These are phyloP conservation scores for Callaeas wilsoni DNA, from an alignment of 2,113 vertebrate species.

Conservation along the genomic window DNA sequence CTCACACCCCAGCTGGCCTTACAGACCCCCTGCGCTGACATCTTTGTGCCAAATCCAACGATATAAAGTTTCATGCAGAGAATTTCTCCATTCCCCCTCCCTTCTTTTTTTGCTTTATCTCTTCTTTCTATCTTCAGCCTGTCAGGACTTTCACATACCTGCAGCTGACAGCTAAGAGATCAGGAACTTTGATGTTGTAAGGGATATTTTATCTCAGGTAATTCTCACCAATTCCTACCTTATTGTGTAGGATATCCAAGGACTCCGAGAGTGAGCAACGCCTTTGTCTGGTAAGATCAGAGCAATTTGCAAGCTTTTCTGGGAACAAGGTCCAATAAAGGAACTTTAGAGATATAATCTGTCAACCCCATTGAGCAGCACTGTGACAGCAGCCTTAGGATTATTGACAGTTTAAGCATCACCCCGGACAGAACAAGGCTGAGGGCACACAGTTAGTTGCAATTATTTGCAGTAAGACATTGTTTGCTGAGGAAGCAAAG, in stretches of 20 bases:
- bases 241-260: constrained; percentile 75
- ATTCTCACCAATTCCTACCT: constrained; percentile 83
- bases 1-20: constrained; percentile 13
- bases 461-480: background rate
- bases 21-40: constrained; percentile 34
- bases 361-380: constrained; percentile 71
- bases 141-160: constrained; percentile 76
- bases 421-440: constrained; percentile 38
- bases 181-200: constrained; percentile 85
- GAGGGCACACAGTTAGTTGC: background rate
- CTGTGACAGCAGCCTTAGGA: constrained; percentile 63
- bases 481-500: background rate
- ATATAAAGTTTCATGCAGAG: constrained; percentile 15
- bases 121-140: constrained; percentile 71
- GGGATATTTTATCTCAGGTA: constrained; percentile 77
- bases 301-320: constrained; percentile 90
- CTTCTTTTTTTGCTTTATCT: constrained; percentile 71
- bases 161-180: constrained; percentile 72
- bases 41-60: constrained; percentile 31
- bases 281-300: constrained; percentile 88
- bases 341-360: constrained; percentile 80
- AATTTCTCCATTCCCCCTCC: constrained; percentile 27
- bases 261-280: constrained; percentile 76
- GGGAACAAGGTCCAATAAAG: constrained; percentile 82
- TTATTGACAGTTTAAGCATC: constrained; percentile 68